These are phyloP conservation scores for Zhuqinia jingwanae DNA, from an alignment of 2,888 invertebrate species.

Conservation along the genomic window DNA sequence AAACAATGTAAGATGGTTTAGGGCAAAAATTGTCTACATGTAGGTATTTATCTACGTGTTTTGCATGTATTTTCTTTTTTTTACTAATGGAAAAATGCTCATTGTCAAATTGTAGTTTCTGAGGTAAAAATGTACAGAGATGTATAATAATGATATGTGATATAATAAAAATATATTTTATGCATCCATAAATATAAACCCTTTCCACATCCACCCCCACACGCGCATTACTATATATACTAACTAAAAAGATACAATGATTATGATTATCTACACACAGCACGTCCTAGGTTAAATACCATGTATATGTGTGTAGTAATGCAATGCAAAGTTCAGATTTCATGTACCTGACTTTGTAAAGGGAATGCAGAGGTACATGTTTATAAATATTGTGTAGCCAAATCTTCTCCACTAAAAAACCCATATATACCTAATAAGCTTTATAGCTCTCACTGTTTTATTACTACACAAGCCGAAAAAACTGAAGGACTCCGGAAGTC, in stretches of 20 bases:
- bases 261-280: no score
- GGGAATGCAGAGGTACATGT: background rate
- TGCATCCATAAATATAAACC: no score
- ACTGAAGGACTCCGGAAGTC: constrained; percentile 73
- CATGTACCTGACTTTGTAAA: background rate
- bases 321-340: constrained; percentile 1
- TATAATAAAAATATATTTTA: no score
- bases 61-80: constrained; percentile 36
- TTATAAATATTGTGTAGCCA: background rate
- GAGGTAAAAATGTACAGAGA: no score
- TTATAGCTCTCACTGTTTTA: background rate
- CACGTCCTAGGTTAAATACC: no score
- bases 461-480: constrained; percentile 53
- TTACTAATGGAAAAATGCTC: constrained; percentile 53
- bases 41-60: constrained; percentile 5
- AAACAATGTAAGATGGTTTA: constrained; percentile 23
- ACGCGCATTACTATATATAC: no score
- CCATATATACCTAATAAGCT: no score
- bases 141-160: no score
- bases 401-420: background rate
- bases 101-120: constrained; percentile 42
- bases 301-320: no score
- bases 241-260: no score
- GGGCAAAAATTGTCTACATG: constrained; percentile 11
- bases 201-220: no score